These are phyloP conservation scores for Thaumetopoea pityocampa DNA, from an alignment of 1,140 invertebrate genomes.

Conservation along the genomic window DNA sequence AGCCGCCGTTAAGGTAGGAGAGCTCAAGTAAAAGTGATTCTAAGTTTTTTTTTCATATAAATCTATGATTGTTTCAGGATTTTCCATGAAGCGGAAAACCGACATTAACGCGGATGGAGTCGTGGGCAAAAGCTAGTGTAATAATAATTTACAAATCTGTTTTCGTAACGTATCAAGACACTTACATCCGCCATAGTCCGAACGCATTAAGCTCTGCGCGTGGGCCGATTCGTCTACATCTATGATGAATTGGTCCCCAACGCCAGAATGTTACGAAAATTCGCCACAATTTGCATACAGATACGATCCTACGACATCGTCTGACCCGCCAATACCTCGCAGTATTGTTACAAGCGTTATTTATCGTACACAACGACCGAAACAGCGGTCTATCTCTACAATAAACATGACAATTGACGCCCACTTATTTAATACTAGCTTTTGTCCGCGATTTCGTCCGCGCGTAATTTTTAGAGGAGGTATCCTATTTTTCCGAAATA, in stretches of 20 bases:
- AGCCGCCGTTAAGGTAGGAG: too few relatives aligned
- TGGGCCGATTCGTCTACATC: constrained; percentile 65
- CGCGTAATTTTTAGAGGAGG: too few relatives aligned
- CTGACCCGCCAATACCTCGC: constrained; percentile 40
- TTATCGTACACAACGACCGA: constrained; percentile 41
- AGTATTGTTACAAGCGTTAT: constrained; percentile 51
- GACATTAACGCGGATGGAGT: too few relatives aligned
- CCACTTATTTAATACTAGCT: too few relatives aligned
- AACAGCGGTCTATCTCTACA: constrained; percentile 19
- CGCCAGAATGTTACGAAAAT: constrained; percentile 61
- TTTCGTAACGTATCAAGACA: constrained; percentile 47
- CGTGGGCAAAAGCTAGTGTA: too few relatives aligned
- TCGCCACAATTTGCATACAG: constrained; percentile 62
- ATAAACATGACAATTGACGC: constrained; percentile 21
- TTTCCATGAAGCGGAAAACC: too few relatives aligned
- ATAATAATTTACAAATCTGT: constrained; percentile 32
- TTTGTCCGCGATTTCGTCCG: too few relatives aligned
- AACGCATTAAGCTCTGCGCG: constrained; percentile 52
- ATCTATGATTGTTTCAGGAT: too few relatives aligned
- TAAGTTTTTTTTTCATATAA: too few relatives aligned
- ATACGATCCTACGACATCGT: constrained; percentile 50
- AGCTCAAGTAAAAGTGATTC: too few relatives aligned
- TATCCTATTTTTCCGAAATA: too few relatives aligned
- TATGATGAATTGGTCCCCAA: constrained; percentile 64
- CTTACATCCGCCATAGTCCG: constrained; percentile 38